Base-by-base conservation (phyloP, 2,888 invertebrate species). In the Yponomeuta evonymella region DNA sequence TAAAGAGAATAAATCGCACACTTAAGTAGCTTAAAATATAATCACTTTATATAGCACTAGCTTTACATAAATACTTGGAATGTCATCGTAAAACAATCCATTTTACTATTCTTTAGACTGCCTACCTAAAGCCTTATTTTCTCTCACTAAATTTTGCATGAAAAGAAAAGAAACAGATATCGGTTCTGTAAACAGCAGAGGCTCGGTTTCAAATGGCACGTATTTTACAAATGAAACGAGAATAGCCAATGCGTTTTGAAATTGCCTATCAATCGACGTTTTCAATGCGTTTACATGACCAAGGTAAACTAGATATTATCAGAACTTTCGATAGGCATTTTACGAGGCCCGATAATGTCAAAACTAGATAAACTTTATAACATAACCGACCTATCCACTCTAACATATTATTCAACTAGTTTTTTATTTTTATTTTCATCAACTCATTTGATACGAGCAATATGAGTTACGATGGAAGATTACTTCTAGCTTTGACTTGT, bases 221-320 rank as follows among this genome's bases (percentile, higher is more conserved):
- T 89, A 89, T 82, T 84, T 87, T 83, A 83, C 80, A 79, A 75
- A 78, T 76, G 76, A 78, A 83, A 89, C 79, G 85, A 81, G 82
- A 81, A 81, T 78, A 85, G 86, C 88, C 88, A 84, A 75, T 77
- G 77, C 74, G 75, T 74, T 86, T 23, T 86, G 89, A 88, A 84
- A 83, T 86, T 84, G 79, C 85, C 86, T 88, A 89, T 89, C 89
- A 88, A 89, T 88, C 88, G 83, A 71, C 78, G 72, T 83, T 82
- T 88, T 89, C 87, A 90, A 82, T 83, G 78, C 78, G 79, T 81
- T 82, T 85, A 36, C 48, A 68, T 48, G 51, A 23, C 9, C 51
- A 68, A 30, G 51, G 29, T 51, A 23, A 48, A 48, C 23, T n/a
- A 58, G 51, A 58, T 58, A 1, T 58, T 58, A 58, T 58, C 51